Percentiles rank a stretch among this genome's conserved stretches.
Conservation (phyloP, 2,797 vertebrate genomes). For the Furcifer pardalis region DNA sequence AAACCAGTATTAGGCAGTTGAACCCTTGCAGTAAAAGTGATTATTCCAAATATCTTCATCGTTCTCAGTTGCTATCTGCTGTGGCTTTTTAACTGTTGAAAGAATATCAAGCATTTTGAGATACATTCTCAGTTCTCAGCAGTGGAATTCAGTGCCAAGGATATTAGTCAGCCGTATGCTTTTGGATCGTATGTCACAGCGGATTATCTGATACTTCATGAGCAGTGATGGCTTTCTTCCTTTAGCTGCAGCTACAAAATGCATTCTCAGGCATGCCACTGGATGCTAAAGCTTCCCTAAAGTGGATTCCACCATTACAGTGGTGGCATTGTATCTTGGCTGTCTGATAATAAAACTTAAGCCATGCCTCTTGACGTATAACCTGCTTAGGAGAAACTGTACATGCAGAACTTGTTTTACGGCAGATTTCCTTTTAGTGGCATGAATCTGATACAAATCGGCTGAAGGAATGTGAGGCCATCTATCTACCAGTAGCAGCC, state of each 20-base stretch:
- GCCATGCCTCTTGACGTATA: background rate
- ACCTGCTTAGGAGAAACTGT: constrained; percentile 32
- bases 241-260: constrained; percentile 50
- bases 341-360: background rate
- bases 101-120: constrained; percentile 66
- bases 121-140: constrained; percentile 55
- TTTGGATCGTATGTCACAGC: constrained; percentile 52
- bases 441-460: constrained; percentile 28
- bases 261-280: constrained; percentile 51
- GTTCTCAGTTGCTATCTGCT: constrained; percentile 68
- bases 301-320: constrained; percentile 29
- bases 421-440: constrained; percentile 16
- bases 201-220: constrained; percentile 58
- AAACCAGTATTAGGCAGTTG: constrained; percentile 57
- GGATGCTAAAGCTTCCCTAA: constrained; percentile 22
- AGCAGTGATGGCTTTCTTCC: constrained; percentile 53
- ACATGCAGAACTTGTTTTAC: constrained; percentile 30
- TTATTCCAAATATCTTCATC: constrained; percentile 60
- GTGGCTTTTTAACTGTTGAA: constrained; percentile 70
- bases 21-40: constrained; percentile 37
- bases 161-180: constrained; percentile 61
- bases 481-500: constrained; percentile 6
- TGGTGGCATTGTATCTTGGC: constrained; percentile 24
- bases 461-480: constrained; percentile 33
- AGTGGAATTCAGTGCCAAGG: constrained; percentile 50